Evolutionary conservation across 2,797 vertebrate species (phyloP), one percentile per base, ranked within the genome.

Genomic region (Sebastes itinus): DNA sequence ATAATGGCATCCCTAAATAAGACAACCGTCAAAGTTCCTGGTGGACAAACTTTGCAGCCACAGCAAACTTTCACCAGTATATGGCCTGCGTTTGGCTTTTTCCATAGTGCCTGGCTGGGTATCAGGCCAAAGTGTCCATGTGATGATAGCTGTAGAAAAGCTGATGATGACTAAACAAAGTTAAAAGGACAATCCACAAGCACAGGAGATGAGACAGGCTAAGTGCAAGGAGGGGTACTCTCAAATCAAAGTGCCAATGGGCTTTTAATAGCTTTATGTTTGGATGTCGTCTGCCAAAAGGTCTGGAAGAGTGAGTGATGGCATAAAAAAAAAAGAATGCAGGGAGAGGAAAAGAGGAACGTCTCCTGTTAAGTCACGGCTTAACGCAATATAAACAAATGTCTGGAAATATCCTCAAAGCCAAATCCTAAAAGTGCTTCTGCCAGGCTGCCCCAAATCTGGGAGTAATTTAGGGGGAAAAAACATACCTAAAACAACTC

Each of bases 241-340:
- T 61, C 54, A 75, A 88, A 82, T 73, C 79, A 79, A 90, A 90
- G 79, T 62, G 74, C 75, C 68, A 14, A 38, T 60, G 64, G 71
- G 81, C 63, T 89, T 90, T 89, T 89, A 91, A 90, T 86, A 87
- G 91, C 84, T 80, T 80, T 69, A 68, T 75, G 77, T 85, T 77
- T 22, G 67, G 67, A 77, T 60, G 22, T 10, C 0, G 10, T 80
- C 72, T 59, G 69, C 74, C 76, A 78, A 65, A 74, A 49, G 69
- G 64, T 38, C 52, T 65, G n/a, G 25, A 65, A 74, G 81, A 86
- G 58, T 49, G 32, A 85, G 64, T 60, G 88, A 83, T 74, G 49
- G 56, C 16, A 68, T 70, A 4, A 23, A 33, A 25, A 61, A 42
- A 42, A 72, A 67, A 63, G 12, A 62, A 22, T 61, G 38, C 28